Conservation (phyloP, 2,113 vertebrate genomes). For the Nyctereutes procyonoides region DNA sequence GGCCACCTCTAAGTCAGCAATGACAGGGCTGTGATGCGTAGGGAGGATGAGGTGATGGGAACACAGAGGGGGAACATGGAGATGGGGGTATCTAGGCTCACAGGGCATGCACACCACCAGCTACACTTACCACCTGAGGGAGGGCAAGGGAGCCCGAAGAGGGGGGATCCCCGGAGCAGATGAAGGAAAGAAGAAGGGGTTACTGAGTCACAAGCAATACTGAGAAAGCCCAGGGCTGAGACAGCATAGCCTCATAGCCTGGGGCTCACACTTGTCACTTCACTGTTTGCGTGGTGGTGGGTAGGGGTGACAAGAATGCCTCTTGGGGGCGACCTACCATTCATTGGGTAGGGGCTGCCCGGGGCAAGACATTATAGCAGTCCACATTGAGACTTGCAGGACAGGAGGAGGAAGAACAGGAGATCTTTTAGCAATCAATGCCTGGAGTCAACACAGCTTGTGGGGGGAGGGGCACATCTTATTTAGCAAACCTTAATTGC, state of each 20-base stretch:
- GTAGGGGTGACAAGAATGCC: background rate
- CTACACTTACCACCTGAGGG: slow-evolving; percentile 91
- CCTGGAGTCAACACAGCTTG: background rate
- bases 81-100: slow-evolving; percentile 39
- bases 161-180: slow-evolving; percentile 86
- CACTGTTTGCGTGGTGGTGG: background rate
- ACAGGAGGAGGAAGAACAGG: accelerated
- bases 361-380: background rate
- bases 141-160: slow-evolving; percentile 86
- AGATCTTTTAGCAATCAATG: background rate
- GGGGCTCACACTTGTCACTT: background rate
- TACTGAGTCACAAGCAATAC: background rate
- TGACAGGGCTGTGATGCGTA: background rate
- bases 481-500: background rate
- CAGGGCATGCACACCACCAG: slow-evolving; percentile 67
- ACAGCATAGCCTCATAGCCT: background rate
- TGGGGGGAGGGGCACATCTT: background rate
- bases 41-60: slow-evolving; percentile 8
- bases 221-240: background rate
- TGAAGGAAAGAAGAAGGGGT: slow-evolving; percentile 81
- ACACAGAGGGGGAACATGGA: slow-evolving; percentile 49
- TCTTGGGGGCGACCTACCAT: background rate
- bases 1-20: background rate
- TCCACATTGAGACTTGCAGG: background rate
- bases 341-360: background rate